Evolutionary conservation across 2,797 vertebrate genomes (phyloP), one percentile per base, ranked within the genome.

Genomic region (Oceanodroma leucorhoa): DNA sequence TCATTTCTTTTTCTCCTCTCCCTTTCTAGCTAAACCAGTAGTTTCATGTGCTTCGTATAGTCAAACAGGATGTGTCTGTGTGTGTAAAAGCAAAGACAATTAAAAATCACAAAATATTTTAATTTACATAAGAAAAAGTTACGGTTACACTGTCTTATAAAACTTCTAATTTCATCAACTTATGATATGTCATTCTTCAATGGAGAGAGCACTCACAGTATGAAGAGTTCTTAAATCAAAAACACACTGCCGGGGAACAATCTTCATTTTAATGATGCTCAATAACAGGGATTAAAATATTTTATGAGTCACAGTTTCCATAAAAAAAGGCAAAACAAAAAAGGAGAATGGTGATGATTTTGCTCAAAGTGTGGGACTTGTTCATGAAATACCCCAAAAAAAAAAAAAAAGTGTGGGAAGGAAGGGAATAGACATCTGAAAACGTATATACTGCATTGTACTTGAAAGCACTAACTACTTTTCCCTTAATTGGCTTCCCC

Each of bases 181-280:
- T 87, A 60, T 79, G 91, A 32, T 32, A 93, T 54, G 91, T 80
- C 73, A 83, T 80, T 93, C 50, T 85, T 95, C 81, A 93, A 83
- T 30, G 34, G 67, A 93, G 88, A 87, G 55, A 51, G 41, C 50
- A 78, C 65, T 96, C 71, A 66, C 55, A 83, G 71, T 70, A 78
- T 90, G 87, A 95, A 90, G 67, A 89, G 83, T 89, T 92, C 88
- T 87, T 96, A 95, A 96, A 95, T 85, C 71, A 90, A 89, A 95
- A 95, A 29, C 88, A 95, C 48, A 81, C 88, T 87, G 86, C 69
- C 18, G 1, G 50, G 93, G 71, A 95, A 93, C 86, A 92, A 94
- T 93, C 90, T 95, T 93, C 69, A 72, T 95, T 95, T 83, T 85
- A 95, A 96, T 83, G 69, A 93, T 85, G 87, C 92, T 94, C 93